phyloP scores from a whole-genome alignment of 2,797 vertebrate species.

The Pangasius sanitwongsei region DNA sequence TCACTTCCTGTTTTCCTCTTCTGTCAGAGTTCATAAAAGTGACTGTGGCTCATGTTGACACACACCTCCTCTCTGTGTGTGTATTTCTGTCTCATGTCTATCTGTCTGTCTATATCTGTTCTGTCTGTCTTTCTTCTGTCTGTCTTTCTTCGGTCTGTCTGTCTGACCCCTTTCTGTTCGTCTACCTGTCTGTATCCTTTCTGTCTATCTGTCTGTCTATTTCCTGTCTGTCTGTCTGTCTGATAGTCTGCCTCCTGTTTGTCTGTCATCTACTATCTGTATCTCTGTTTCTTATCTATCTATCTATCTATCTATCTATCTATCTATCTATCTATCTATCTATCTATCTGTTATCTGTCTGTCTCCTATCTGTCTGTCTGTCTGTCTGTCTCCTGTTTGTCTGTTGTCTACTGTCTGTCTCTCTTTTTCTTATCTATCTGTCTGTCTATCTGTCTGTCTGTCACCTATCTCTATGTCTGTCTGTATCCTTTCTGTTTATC shows the following conservation, averaged over 20 bases:
- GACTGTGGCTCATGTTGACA: background rate
- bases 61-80: background rate
- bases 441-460: background rate
- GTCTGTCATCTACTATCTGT: background rate
- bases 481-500: background rate
- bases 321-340: background rate
- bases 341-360: background rate
- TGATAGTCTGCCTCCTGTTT: background rate
- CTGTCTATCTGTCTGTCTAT: conserved; percentile 1
- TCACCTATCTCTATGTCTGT: background rate
- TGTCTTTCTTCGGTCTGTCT: background rate
- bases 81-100: background rate
- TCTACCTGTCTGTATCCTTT: background rate
- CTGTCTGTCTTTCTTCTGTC: no score
- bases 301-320: background rate
- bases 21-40: background rate
- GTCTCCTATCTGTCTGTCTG: background rate
- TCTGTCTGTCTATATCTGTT: background rate
- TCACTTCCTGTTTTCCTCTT: conserved; percentile 24
- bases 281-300: no score
- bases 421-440: background rate
- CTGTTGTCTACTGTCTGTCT: background rate
- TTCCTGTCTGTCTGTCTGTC: background rate
- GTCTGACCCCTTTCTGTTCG: background rate
- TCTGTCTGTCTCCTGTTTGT: background rate